Evolutionary conservation across 2,888 invertebrate species (phyloP), one percentile per base, ranked within the genome.

Genomic region (Epistrophe eligans): DNA sequence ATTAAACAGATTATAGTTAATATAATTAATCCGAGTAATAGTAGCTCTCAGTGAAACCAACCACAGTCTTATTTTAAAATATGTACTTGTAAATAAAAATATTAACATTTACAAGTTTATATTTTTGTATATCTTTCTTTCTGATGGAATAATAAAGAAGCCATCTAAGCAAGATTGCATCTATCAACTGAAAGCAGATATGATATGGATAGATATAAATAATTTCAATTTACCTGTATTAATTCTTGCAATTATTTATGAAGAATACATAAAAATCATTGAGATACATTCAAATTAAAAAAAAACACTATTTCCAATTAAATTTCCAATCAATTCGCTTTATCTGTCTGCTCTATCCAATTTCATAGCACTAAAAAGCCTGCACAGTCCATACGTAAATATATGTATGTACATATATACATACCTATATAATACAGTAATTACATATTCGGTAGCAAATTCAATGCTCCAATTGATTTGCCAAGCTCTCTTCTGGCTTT

Each of bases 271-370:
- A 13, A 62, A 62, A 62, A 55, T 15, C 11, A 7, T 9, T 32
- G 28, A 32, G 28, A 55, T 55, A 28, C 28, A 55, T 55, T 55
- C 1, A 55, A 32, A 1, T n/a, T 28, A 15, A 11, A 10, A 38
- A 15, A 55, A 40, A 70, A 40, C 9, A 17, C 17, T 4, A 66
- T 66, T 67, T 50, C 13, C 50, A 67, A 67, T 67, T 67, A 67
- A 67, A 38, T 50, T 67, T 67, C 10, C 67, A 67, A 67, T 67
- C 32, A 67, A 50, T 50, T 50, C 50, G 15, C 15, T 50, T 35
- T 50, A 50, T 66, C 48, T 48, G 13, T n/a, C 32, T 48, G 11
- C 17, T 67, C 13, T 38, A 50, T 67, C 19, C 50, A 50, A 48
- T 50, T 50, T 38, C 45, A 64, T n/a, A 64, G 17, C 64, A 32